phyloP scores from a whole-genome alignment of 2,888 invertebrate genomes.

The Maniola hyperantus region DNA sequence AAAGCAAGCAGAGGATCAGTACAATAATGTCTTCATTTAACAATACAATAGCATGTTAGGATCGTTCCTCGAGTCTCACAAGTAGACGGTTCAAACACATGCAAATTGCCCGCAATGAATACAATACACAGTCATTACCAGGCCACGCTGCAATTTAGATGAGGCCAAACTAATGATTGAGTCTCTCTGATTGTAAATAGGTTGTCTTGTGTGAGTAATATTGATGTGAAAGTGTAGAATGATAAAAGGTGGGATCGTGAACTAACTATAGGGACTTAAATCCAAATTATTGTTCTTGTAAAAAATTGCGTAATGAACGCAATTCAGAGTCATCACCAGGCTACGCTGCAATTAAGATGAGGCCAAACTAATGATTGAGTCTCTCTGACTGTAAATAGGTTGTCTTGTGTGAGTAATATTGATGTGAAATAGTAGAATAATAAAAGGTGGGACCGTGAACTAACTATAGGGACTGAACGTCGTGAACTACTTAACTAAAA shows the following conservation, averaged over 20 bases:
- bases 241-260: not conserved
- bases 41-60: slow-evolving; percentile 46
- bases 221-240: slow-evolving; percentile 14
- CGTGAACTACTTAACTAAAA: too few species aligned
- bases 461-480: not conserved
- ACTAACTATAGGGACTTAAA: not conserved
- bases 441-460: not conserved
- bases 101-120: slow-evolving; percentile 61
- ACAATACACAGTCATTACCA: slow-evolving; percentile 55
- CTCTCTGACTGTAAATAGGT: slow-evolving; percentile 25
- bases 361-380: slow-evolving; percentile 51
- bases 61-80: slow-evolving; percentile 39
- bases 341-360: slow-evolving; percentile 59
- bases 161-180: slow-evolving; percentile 53
- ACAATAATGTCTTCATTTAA: slow-evolving; percentile 47
- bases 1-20: slow-evolving; percentile 34
- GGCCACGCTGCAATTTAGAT: slow-evolving; percentile 58
- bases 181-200: slow-evolving; percentile 28
- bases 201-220: slow-evolving; percentile 24
- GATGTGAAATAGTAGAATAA: slow-evolving; percentile 9
- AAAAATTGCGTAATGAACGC: slow-evolving; percentile 49
- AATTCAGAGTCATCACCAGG: slow-evolving; percentile 53
- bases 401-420: slow-evolving; percentile 24
- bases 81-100: slow-evolving; percentile 50
- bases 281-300: not conserved